Percentiles rank a stretch among this genome's conserved stretches.
phyloP scores from a whole-genome alignment of 2,113 vertebrate genomes.

The Atractosteus spatula region DNA sequence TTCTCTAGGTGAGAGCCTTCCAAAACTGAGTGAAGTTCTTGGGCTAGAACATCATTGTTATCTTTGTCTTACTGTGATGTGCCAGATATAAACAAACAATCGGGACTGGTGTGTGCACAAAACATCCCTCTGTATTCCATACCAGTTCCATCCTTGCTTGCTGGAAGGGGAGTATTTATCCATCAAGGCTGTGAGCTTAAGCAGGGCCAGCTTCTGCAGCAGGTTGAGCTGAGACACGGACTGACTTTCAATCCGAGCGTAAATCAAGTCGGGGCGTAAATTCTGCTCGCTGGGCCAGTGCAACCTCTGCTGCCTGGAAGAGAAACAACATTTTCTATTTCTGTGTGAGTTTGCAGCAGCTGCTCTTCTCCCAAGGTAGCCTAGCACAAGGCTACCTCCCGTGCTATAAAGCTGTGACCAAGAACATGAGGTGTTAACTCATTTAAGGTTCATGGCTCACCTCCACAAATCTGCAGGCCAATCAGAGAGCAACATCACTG shows the following conservation, averaged over 20 bases:
- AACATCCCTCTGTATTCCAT: constrained; percentile 41
- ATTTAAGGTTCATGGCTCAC: neutral
- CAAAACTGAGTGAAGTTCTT: constrained; percentile 42
- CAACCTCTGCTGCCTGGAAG: constrained; percentile 46
- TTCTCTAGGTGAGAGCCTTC: constrained; percentile 35
- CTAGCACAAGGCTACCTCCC: neutral
- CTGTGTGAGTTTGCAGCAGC: neutral
- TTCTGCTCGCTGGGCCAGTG: constrained; percentile 63
- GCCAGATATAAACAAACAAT: too few species aligned
- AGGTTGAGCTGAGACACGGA: constrained; percentile 67
- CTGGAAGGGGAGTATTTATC: constrained; percentile 81
- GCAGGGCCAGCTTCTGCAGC: constrained; percentile 74
- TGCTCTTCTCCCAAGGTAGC: neutral
- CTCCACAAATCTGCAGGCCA: neutral
- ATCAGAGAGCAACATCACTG: too few species aligned
- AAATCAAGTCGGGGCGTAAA: constrained; percentile 35
- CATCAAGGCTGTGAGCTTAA: constrained; percentile 82
- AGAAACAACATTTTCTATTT: constrained; percentile 26
- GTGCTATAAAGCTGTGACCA: neutral
- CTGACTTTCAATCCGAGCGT: constrained; percentile 52
- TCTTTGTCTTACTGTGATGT: too few species aligned
- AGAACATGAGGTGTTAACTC: neutral
- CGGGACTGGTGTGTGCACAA: neutral
- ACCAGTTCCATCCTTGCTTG: constrained; percentile 89
- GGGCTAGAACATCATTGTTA: neutral